A percentile compares a stretch with the other conserved stretches of the same genome.
phyloP scores from a whole-genome alignment of 2,888 invertebrate species.

The Tortricodes alternella region DNA sequence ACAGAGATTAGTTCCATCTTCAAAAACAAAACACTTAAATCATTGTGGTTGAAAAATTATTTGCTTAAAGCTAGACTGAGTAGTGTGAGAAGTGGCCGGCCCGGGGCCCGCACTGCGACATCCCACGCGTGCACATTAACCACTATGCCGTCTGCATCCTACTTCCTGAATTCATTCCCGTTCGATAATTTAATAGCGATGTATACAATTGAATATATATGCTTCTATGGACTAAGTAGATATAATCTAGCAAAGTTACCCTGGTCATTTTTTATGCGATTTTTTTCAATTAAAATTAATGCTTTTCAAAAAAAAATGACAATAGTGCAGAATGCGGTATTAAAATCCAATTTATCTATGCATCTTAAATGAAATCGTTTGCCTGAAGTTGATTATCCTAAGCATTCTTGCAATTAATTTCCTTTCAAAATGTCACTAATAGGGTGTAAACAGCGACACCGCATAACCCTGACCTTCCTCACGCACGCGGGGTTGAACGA shows the following conservation, averaged over 20 bases:
- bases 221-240: too few relatives aligned
- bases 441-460: slow-evolving; percentile 33
- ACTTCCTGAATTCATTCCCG: slow-evolving; percentile 20
- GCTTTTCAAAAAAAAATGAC: too few relatives aligned
- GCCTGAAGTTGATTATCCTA: too few relatives aligned
- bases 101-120: slow-evolving; percentile 69
- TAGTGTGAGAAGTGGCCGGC: slow-evolving; percentile 37
- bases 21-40: slow-evolving; percentile 11
- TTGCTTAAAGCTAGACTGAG: too few relatives aligned
- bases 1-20: slow-evolving; percentile 12
- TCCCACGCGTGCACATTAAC: slow-evolving; percentile 40
- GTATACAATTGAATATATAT: slow-evolving; percentile 21
- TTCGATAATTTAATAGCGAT: slow-evolving; percentile 8
- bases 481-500: slow-evolving; percentile 64
- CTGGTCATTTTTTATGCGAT: too few relatives aligned
- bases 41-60: slow-evolving; percentile 26
- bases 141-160: slow-evolving; percentile 28
- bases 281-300: too few relatives aligned
- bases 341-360: too few relatives aligned
- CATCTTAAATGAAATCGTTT: too few relatives aligned
- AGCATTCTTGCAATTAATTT: too few relatives aligned
- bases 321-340: too few relatives aligned
- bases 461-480: slow-evolving; percentile 76
- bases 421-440: slow-evolving; percentile 34
- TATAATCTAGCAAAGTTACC: too few relatives aligned